phyloP scores from a whole-genome alignment of 2,888 invertebrate species.

The Euclidia mi region DNA sequence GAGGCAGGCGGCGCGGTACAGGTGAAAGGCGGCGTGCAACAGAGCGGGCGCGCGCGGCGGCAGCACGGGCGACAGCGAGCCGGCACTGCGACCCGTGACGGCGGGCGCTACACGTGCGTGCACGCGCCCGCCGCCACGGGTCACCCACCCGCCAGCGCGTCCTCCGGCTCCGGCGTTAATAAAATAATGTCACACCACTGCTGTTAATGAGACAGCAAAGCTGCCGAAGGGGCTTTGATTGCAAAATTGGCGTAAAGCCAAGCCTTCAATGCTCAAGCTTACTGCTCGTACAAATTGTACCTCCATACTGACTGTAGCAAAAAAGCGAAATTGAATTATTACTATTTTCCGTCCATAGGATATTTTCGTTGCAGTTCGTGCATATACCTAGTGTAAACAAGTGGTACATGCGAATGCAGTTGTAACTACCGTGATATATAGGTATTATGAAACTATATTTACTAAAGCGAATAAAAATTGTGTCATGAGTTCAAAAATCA shows the following conservation, averaged over 20 bases:
- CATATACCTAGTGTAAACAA: slow-evolving; percentile 75
- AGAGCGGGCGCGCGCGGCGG: slow-evolving; percentile 75
- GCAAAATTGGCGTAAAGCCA: slow-evolving; percentile 82
- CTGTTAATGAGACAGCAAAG: slow-evolving; percentile 78
- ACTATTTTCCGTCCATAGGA: slow-evolving; percentile 84
- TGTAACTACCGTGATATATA: slow-evolving; percentile 82
- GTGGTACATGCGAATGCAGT: slow-evolving; percentile 82
- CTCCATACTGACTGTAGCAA: slow-evolving; percentile 81
- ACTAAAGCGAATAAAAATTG: slow-evolving; percentile 70
- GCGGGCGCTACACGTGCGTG: slow-evolving; percentile 90
- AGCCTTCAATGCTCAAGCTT: slow-evolving; percentile 82
- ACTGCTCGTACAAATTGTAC: slow-evolving; percentile 76
- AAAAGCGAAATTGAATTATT: slow-evolving; percentile 90
- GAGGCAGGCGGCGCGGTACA: slow-evolving; percentile 80
- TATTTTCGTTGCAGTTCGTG: slow-evolving; percentile 81
- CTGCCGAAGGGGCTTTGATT: slow-evolving; percentile 78
- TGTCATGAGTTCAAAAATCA: slow-evolving; percentile 48
- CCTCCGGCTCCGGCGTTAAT: slow-evolving; percentile 91
- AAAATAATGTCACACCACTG: slow-evolving; percentile 71
- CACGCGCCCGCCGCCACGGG: slow-evolving; percentile 91
- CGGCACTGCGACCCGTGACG: slow-evolving; percentile 77
- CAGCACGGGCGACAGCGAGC: slow-evolving; percentile 77
- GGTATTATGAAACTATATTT: slow-evolving; percentile 65
- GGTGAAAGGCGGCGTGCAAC: slow-evolving; percentile 77
- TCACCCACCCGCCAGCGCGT: slow-evolving; percentile 92